phyloP scores from a whole-genome alignment of 2,113 vertebrate species.

The Platysteira castanea region DNA sequence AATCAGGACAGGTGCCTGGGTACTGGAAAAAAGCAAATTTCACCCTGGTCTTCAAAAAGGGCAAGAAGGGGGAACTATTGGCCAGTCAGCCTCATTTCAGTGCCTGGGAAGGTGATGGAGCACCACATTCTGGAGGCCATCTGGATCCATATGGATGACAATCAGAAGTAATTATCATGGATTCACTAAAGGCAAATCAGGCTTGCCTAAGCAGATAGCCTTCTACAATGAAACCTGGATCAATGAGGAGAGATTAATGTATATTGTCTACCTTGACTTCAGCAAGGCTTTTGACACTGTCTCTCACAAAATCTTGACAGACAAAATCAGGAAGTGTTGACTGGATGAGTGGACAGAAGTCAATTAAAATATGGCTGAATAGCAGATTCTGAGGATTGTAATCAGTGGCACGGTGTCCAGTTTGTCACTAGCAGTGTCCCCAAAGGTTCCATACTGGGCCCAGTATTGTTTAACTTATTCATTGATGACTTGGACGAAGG shows the following conservation, averaged over 20 bases:
- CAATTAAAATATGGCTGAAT: not conserved
- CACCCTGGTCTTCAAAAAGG: not conserved
- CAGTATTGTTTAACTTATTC: not conserved
- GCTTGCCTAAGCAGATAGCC: not conserved
- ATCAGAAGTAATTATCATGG: not conserved
- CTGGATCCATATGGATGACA: not conserved
- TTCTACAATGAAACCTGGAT: not conserved
- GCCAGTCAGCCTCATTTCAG: not conserved
- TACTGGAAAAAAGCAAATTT: not conserved
- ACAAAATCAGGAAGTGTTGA: not conserved
- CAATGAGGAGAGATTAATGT: not conserved
- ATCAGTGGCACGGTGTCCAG: not conserved
- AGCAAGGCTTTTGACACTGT: not conserved
- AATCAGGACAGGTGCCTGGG: not conserved
- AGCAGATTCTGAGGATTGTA: not conserved
- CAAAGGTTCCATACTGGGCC: not conserved
- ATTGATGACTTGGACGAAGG: no score
- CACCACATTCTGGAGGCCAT: not conserved
- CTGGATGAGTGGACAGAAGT: not conserved
- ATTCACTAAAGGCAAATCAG: not conserved
- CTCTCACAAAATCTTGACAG: not conserved
- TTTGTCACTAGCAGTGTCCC: no score
- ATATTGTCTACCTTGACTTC: not conserved
- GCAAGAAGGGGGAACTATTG: not conserved
- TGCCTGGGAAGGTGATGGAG: not conserved